Percentiles rank a stretch among this genome's conserved stretches.
phyloP scores from a whole-genome alignment of 2,888 invertebrate species.

The Chironomus riparius region DNA sequence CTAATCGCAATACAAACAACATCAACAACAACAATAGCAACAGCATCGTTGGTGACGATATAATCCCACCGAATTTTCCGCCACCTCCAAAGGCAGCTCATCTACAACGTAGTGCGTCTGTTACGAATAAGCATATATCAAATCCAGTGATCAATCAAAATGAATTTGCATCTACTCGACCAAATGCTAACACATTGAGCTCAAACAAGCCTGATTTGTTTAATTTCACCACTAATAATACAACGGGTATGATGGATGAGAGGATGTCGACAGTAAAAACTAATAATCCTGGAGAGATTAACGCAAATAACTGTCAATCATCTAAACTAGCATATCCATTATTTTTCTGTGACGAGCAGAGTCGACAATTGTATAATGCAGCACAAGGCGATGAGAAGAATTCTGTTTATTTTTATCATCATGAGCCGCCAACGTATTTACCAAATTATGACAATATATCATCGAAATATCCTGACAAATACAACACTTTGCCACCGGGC shows the following conservation, averaged over 20 bases:
- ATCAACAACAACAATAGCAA: background rate
- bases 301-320: conserved; percentile 18
- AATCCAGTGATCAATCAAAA: conserved; percentile 20
- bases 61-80: conserved; percentile 17
- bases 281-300: background rate
- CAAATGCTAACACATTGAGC: background rate
- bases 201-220: conserved; percentile 22
- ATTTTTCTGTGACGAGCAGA: conserved; percentile 11
- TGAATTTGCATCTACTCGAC: background rate
- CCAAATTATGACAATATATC: conserved; percentile 30
- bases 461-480: conserved; percentile 34
- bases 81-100: conserved; percentile 11
- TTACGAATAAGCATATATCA: background rate
- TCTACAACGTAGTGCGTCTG: conserved; percentile 1
- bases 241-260: background rate
- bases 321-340: conserved; percentile 16
- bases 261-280: background rate
- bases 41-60: background rate
- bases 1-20: background rate
- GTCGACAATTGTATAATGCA: background rate
- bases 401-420: conserved; percentile 31
- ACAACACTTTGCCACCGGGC: conserved; percentile 36
- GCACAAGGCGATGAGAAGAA: conserved; percentile 14
- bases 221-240: conserved; percentile 16
- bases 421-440: conserved; percentile 30